These are phyloP conservation scores for Siniperca chuatsi DNA, from an alignment of 2,113 vertebrate genomes.

Conservation along the genomic window DNA sequence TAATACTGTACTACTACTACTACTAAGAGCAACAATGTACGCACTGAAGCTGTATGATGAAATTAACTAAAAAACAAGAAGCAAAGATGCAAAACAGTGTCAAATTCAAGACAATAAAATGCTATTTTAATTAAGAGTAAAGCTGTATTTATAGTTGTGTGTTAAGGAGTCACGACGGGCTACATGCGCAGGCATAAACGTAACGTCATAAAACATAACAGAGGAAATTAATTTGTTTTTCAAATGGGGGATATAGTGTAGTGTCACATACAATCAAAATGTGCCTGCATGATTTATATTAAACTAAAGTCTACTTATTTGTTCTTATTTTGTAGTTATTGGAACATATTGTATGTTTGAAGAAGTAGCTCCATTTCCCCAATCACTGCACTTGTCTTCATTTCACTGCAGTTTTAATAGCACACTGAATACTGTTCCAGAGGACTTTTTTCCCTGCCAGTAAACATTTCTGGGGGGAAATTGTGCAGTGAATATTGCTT, in stretches of 20 bases:
- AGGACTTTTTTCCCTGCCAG: conserved; percentile 37
- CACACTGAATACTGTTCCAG: conserved; percentile 10
- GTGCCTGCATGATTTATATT: not conserved
- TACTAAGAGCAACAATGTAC: too few species aligned
- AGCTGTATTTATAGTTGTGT: not conserved
- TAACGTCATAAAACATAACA: not conserved
- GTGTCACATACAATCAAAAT: not conserved
- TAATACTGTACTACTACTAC: not conserved
- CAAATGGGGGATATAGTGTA: not conserved
- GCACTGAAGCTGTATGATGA: not conserved
- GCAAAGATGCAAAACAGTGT: not conserved
- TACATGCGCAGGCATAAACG: not conserved
- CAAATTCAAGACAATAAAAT: not conserved
- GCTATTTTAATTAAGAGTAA: not conserved
- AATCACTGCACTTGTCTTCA: conserved; percentile 12
- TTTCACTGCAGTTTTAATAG: conserved; percentile 33
- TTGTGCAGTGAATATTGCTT: conserved; percentile 45
- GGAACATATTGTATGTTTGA: not conserved
- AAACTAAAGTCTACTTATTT: not conserved
- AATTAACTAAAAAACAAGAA: not conserved
- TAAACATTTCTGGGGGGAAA: conserved; percentile 37
- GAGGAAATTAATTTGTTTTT: not conserved
- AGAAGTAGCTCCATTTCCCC: not conserved
- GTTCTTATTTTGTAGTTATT: not conserved
- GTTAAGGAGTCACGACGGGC: not conserved